Evolutionary conservation across 2,888 invertebrate genomes (phyloP), one percentile per base, ranked within the genome.

Genomic region (Athrips mouffetella): DNA sequence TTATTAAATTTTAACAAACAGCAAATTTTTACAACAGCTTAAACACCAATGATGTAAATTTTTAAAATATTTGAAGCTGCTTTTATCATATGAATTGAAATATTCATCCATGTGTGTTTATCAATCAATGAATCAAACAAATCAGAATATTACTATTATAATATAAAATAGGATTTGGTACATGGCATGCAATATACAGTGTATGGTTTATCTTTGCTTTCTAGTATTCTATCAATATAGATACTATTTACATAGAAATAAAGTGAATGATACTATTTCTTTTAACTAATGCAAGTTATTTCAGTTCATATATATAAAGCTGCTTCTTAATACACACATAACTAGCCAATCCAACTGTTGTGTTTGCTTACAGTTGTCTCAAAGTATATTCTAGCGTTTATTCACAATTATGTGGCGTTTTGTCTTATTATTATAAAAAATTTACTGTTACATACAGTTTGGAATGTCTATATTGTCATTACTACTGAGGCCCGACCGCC

Each of bases 391-490:
- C 73, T 80, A 77, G 73, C 72, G 69, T 72, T 70, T 73, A 76
- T 76, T 75, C 73, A 78, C 74, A 76, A 70, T 60, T 67, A 69
- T 55, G 65, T 70, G 65, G 63, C 48, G 49, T 66, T 70, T 69
- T 63, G 64, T 65, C 73, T 74, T 73, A 80, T 67, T 65, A 74
- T 77, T 79, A 80, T 60, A 74, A 72, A 37, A 73, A 72, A 72
- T 58, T 71, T 68, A 66, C 39, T 70, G 74, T 68, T 72, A 69
- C 73, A 70, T 76, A 80, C 76, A 73, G 56, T 64, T 70, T 75
- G 71, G 67, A 77, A 80, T 78, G 69, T 74, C 76, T 84, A 84
- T 85, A 85, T 84, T 86, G 85, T 86, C 85, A 81, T 77, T 79
- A 71, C 81, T 85, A 84, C 71, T 65, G 77, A 80, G 76, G 79